These are phyloP conservation scores for Notamacropus eugenii DNA, from an alignment of 2,797 vertebrate genomes.

Conservation along the genomic window DNA sequence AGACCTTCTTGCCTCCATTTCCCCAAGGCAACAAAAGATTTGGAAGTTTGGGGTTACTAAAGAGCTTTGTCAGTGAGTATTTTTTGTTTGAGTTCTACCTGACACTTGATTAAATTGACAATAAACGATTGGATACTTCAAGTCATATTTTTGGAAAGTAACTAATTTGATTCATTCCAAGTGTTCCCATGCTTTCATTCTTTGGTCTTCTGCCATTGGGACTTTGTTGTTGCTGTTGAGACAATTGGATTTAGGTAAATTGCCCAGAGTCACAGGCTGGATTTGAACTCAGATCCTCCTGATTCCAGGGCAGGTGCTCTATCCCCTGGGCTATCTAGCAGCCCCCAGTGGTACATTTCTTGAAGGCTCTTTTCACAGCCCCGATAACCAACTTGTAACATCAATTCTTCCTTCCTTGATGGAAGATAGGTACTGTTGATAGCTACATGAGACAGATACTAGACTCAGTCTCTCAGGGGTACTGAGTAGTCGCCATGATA, in stretches of 20 bases:
- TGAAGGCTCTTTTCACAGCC: background rate
- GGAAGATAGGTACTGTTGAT: background rate
- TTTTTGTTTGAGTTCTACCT: background rate
- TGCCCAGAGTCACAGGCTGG: too few species aligned
- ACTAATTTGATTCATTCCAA: background rate
- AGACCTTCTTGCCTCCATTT: background rate
- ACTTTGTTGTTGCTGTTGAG: background rate
- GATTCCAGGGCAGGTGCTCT: background rate
- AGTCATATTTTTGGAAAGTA: background rate
- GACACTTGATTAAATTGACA: background rate
- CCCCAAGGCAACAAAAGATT: background rate
- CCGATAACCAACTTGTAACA: background rate
- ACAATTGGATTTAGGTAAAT: background rate
- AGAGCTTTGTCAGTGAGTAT: background rate
- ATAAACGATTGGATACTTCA: background rate
- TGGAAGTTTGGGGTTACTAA: background rate
- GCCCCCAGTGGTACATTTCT: background rate
- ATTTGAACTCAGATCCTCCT: background rate
- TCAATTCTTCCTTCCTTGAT: background rate
- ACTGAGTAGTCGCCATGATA: background rate
- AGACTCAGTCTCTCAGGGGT: background rate
- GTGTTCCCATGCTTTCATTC: background rate
- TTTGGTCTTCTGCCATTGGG: background rate
- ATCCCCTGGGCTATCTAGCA: too few species aligned
- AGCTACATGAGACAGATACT: too few species aligned